A percentile compares a stretch with the other conserved stretches of the same genome.
phyloP scores from a whole-genome alignment of 2,888 invertebrate species.

The Chrysolina americana region DNA sequence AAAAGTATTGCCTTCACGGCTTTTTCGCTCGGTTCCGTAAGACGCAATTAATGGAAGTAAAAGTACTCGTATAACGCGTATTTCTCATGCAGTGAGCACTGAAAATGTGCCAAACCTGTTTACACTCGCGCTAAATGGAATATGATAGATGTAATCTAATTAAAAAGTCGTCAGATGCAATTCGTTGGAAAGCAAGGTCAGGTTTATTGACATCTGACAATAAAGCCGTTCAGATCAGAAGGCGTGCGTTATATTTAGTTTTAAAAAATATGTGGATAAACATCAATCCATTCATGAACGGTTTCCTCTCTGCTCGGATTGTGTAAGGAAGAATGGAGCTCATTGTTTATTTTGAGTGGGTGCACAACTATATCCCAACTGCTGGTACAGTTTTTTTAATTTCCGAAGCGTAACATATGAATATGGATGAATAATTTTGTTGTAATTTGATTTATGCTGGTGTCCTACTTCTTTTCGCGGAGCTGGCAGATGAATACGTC shows the following conservation, averaged over 20 bases:
- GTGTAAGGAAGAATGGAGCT: constrained; percentile 1
- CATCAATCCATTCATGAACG: constrained; percentile 26
- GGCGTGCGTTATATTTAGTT: constrained; percentile 11
- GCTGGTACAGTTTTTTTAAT: neutral
- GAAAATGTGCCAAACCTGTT: constrained; percentile 22
- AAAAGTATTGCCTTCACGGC: too few species aligned
- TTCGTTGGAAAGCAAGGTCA: constrained; percentile 39
- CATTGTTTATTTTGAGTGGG: constrained; percentile 1
- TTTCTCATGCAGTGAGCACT: neutral
- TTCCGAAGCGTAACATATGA: too few species aligned
- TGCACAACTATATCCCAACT: neutral
- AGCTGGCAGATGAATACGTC: too few species aligned
- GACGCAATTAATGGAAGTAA: neutral
- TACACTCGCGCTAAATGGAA: neutral
- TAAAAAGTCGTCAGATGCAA: constrained; percentile 26
- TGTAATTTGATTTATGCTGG: too few species aligned
- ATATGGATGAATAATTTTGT: too few species aligned
- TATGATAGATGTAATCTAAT: constrained; percentile 18
- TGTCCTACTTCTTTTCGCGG: too few species aligned
- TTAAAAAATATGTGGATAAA: constrained; percentile 22
- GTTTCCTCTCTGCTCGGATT: constrained; percentile 13
- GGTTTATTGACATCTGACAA: constrained; percentile 40
- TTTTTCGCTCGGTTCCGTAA: neutral
- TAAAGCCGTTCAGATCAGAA: neutral
- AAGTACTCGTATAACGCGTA: neutral